These are phyloP conservation scores for Microdon myrmicae DNA, from an alignment of 2,888 invertebrate species.

Conservation along the genomic window DNA sequence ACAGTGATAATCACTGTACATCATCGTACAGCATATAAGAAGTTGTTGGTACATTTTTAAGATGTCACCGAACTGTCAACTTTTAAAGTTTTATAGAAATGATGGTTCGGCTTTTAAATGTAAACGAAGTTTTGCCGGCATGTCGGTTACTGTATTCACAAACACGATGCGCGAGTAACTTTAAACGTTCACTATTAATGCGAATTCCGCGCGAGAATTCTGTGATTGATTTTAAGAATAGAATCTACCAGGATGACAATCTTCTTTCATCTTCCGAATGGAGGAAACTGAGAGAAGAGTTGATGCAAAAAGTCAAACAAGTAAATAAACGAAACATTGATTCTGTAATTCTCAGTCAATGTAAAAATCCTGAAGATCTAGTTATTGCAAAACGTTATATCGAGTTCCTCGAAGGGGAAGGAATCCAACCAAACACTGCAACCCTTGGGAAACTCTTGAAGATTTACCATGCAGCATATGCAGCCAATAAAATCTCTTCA, in stretches of 20 bases:
- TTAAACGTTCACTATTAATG: constrained; percentile 53
- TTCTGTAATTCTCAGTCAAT: constrained; percentile 70
- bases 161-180: no score
- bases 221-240: constrained; percentile 55
- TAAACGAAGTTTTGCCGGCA: no score
- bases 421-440: constrained; percentile 70
- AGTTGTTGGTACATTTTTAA: no score
- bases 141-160: no score
- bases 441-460: constrained; percentile 71
- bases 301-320: constrained; percentile 57
- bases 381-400: constrained; percentile 71
- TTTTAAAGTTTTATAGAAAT: no score
- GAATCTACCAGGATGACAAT: constrained; percentile 45
- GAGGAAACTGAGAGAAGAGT: constrained; percentile 54
- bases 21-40: no score
- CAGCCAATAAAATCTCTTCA: constrained; percentile 59
- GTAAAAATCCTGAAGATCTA: constrained; percentile 66
- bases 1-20: no score
- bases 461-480: constrained; percentile 67
- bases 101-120: no score
- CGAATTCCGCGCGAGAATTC: constrained; percentile 49
- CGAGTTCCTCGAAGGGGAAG: constrained; percentile 68
- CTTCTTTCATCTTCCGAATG: constrained; percentile 56
- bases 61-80: no score
- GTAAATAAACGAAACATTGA: constrained; percentile 69